Evolutionary conservation across 2,113 vertebrate species (phyloP).

Genomic region (Lepisosteus oculatus): DNA sequence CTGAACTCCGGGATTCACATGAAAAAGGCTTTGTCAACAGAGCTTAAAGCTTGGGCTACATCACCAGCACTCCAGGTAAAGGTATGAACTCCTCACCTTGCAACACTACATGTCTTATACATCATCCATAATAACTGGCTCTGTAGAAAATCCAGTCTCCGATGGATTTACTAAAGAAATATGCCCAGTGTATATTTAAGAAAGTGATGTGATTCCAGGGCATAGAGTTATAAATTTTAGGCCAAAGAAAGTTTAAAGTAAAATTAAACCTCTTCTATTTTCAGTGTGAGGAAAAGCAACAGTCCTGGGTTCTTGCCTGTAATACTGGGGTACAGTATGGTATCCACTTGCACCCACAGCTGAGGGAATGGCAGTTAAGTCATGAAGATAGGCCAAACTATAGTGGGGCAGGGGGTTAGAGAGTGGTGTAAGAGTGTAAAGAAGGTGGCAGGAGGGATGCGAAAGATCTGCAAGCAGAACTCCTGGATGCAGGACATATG

Average conservation of each 20-base stretch:
- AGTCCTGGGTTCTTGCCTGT: too few relatives aligned
- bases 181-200: slow-evolving; percentile 47
- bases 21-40: slow-evolving; percentile 68
- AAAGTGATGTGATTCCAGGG: slow-evolving; percentile 42
- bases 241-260: background rate
- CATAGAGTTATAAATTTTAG: slow-evolving; percentile 33
- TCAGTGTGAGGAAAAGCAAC: too few relatives aligned
- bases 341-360: too few relatives aligned
- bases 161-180: slow-evolving; percentile 51
- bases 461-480: too few relatives aligned
- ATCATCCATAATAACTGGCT: slow-evolving; percentile 63
- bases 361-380: too few relatives aligned
- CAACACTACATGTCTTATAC: slow-evolving; percentile 57
- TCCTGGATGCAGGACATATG: too few relatives aligned
- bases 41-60: slow-evolving; percentile 58
- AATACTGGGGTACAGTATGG: too few relatives aligned
- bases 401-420: too few relatives aligned
- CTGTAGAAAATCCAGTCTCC: slow-evolving; percentile 57
- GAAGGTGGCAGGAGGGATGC: too few relatives aligned
- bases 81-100: slow-evolving; percentile 64
- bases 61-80: slow-evolving; percentile 62
- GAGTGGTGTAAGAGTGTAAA: too few relatives aligned
- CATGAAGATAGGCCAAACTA: too few relatives aligned
- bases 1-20: slow-evolving; percentile 65
- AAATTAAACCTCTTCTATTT: too few relatives aligned